Conservation (phyloP, 2,113 vertebrate genomes). For the Sorex araneus region DNA sequence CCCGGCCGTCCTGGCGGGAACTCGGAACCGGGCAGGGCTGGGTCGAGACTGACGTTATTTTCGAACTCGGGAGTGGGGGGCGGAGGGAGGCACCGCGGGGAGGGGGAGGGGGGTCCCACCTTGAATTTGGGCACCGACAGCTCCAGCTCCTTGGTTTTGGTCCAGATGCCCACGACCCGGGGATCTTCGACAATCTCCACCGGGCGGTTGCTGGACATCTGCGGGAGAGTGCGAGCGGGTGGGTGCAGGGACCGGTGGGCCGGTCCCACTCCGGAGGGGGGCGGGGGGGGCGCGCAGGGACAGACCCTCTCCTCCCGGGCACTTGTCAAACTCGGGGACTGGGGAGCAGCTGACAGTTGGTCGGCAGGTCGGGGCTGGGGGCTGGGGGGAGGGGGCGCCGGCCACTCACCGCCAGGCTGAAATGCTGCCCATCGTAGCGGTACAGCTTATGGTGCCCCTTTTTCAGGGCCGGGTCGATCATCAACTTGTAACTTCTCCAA, state of each 20-base stretch:
- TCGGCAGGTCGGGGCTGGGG: background rate
- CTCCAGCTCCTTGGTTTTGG: slow-evolving; percentile 98
- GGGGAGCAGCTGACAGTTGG: slow-evolving; percentile 79
- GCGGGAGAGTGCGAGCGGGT: slow-evolving; percentile 56
- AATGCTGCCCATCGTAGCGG: slow-evolving; percentile 98
- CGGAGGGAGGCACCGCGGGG: background rate
- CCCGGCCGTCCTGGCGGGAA: slow-evolving; percentile 77
- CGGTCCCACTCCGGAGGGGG: background rate
- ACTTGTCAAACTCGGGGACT: slow-evolving; percentile 86
- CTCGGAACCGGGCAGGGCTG: slow-evolving; percentile 69
- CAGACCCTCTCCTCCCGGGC: slow-evolving; percentile 55
- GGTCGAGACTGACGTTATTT: slow-evolving; percentile 82
- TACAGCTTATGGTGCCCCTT: slow-evolving; percentile 98
- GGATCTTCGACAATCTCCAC: slow-evolving; percentile 98
- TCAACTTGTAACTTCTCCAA: slow-evolving; percentile 99
- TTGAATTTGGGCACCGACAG: slow-evolving; percentile 99
- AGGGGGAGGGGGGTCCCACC: slow-evolving; percentile 86
- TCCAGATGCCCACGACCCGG: slow-evolving; percentile 97
- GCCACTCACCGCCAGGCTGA: slow-evolving; percentile 95
- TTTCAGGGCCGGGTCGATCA: slow-evolving; percentile 98
- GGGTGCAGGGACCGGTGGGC: background rate
- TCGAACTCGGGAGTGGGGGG: slow-evolving; percentile 70
- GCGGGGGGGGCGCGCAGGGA: background rate
- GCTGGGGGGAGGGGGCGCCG: slow-evolving; percentile 52
- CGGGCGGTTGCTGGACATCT: slow-evolving; percentile 96